phyloP scores from a whole-genome alignment of 2,113 vertebrate species.

The Bucco capensis region DNA sequence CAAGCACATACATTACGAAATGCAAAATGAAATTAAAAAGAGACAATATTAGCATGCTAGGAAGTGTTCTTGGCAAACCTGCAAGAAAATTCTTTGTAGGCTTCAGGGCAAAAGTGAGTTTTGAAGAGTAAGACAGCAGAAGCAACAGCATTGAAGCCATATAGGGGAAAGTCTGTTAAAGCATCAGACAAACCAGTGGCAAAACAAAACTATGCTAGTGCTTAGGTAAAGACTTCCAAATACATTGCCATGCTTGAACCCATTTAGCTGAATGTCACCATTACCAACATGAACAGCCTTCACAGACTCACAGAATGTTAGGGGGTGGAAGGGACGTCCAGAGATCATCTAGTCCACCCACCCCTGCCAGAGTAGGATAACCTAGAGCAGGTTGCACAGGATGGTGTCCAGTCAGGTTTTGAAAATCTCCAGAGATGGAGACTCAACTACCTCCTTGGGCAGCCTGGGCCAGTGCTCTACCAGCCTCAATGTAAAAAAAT shows the following conservation, averaged over 20 bases:
- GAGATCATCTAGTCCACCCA: no score
- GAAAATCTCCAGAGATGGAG: no score
- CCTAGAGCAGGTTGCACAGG: no score
- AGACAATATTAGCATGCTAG: background rate
- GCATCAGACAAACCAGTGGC: background rate
- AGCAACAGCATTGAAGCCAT: background rate
- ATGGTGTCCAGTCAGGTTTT: no score
- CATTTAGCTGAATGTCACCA: background rate
- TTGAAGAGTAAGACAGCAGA: background rate
- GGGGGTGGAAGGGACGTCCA: no score
- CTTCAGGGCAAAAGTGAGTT: background rate
- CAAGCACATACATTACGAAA: background rate
- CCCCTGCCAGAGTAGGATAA: no score
- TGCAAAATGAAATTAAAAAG: background rate
- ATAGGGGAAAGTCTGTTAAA: background rate
- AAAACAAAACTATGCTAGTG: background rate
- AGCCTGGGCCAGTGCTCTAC: no score
- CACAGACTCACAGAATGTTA: no score
- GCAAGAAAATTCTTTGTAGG: background rate
- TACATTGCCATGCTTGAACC: background rate
- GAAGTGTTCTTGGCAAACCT: rapidly evolving
- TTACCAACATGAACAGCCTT: background rate
- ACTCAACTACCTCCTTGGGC: no score
- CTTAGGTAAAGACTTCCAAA: background rate
- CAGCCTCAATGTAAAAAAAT: no score